A percentile compares a stretch with the other conserved stretches of the same genome.
Evolutionary conservation across 2,113 vertebrate species (phyloP).

Genomic region (Drymodes brunneopygia): DNA sequence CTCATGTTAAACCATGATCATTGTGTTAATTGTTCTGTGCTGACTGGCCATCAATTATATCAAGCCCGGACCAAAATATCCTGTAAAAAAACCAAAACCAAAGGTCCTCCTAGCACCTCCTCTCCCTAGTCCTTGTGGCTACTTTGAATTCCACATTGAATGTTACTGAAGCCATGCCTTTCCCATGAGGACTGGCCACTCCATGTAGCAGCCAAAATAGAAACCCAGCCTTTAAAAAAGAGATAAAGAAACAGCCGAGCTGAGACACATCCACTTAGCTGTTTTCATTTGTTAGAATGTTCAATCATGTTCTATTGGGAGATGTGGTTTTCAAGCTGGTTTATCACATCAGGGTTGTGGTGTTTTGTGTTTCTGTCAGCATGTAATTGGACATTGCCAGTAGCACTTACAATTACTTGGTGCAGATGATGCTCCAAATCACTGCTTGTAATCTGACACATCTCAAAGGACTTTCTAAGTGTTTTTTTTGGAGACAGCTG

Average conservation of each 20-base stretch:
- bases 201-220: accelerated
- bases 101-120: not conserved
- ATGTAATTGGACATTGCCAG: not conserved
- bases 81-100: not conserved
- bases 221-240: not conserved
- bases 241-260: not conserved
- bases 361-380: not conserved
- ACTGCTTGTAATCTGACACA: not conserved
- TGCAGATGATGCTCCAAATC: not conserved
- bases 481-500: not conserved
- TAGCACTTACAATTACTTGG: not conserved
- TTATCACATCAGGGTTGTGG: not conserved
- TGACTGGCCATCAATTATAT: not conserved
- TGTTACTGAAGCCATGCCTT: not conserved
- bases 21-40: not conserved
- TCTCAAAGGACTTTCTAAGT: not conserved
- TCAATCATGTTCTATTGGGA: not conserved
- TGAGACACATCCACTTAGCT: not conserved
- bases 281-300: not conserved
- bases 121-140: not conserved
- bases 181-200: not conserved
- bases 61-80: not conserved
- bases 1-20: not conserved
- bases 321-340: not conserved
- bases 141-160: not conserved